Base-by-base conservation (phyloP, 2,113 vertebrate species). In the Paratilapia polleni region DNA sequence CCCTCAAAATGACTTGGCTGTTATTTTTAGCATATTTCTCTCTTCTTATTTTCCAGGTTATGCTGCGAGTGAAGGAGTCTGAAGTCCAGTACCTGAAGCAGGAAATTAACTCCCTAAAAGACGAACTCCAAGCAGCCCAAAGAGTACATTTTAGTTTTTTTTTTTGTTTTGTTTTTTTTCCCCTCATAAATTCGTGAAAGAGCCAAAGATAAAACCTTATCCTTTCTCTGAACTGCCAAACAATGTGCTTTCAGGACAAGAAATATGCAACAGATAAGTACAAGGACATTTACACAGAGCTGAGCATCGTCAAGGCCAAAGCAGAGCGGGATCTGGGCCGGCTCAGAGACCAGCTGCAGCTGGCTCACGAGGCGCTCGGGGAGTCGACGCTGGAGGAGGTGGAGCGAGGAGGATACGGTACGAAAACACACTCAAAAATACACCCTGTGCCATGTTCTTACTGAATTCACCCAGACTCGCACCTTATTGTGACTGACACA, bases 81-180 rank as follows among this genome's bases (percentile, higher is more conserved):
- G 96, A 97, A 86, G 96, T 97, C 57, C 96, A 97, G 92, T 97
- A 97, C 90, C 92, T 96, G 88, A 97, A 97, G 84, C 96, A 97
- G 91, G 96, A 97, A 90, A 97, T 97, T 82, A 97, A 97, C 88
- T 96, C 96, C 57, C 86, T 97, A 47, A 97, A 97, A 82, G 96
- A 97, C 8, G 96, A 97, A 89, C 95, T 97, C 57, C 96, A 97
- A 86, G 83, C 95, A 8, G 96, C 96, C 68, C 96, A 96, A 89
- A 94, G 96, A 94, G 96, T 97, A 87, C 1, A 4, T 68, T 14
- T 60, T 24, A 8, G 5, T 43, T 58, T 28, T 20, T 17, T 28
- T 2, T 10, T 49, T n/a, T 59, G n/a, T 20, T 9, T 6, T 10
- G 2, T 8, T 11, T 58, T 43, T 60, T 20, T 47, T 36, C 22